Evolutionary conservation across 2,888 invertebrate species (phyloP), one percentile per base, ranked within the genome.

Genomic region (Nephrotoma flavescens): DNA sequence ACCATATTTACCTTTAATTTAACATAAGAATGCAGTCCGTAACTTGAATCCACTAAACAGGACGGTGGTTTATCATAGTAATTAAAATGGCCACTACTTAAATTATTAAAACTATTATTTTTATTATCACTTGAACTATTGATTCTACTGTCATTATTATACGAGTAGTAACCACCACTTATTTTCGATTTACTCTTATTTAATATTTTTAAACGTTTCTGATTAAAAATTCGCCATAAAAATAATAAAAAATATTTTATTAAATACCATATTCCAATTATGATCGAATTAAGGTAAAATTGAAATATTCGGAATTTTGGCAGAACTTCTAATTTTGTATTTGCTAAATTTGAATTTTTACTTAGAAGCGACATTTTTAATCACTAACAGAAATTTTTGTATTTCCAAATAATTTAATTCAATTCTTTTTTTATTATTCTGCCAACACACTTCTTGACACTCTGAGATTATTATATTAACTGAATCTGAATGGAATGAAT

Each of bases 11-110:
- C 95, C 93, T 94, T 94, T 84, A 95, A 91, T 90, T 94, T 94
- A 84, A 94, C 92, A 89, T 94, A 94, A 86, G 93, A 94, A 90
- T 95, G 95, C 88, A 92, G 92, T 44, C 94, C 95, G 84, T 94
- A 90, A 45, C 92, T 91, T 31, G 93, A 92, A 89, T 94, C 94
- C 7, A 94, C 92, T 42, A 95, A 91, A 89, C 94, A 94, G 31
- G 91, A 88, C 0, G 95, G 94, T 15, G 94, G 94, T 88, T 92
- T 93, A 89, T 94, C 94, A 44, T 94, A 90, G 87, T 91, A 90
- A 85, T 90, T 90, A 83, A 45, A 47, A 57, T 83, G 19, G 84
- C 91, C 88, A 52, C 89, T 89, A 88, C 92, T 91, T 88, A 92
- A 91, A 52, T 91, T 85, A 47, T 45, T 41, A 11, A 6, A 4